Conservation (phyloP, 2,888 invertebrate species). For the Onchidella celtica region DNA sequence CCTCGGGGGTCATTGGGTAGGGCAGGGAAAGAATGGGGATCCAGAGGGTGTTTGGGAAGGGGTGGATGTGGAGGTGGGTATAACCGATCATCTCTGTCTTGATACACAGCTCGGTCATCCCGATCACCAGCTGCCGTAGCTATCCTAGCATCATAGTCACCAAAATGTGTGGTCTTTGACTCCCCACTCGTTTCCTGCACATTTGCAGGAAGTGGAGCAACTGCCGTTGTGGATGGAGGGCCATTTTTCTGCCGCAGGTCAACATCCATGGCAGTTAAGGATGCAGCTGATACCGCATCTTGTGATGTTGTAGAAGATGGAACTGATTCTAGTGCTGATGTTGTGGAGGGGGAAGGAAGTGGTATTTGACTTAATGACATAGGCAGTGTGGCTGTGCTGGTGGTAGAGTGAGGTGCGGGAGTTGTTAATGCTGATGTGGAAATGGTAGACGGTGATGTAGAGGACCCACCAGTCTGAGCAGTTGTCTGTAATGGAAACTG, state of each 20-base stretch:
- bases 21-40: conserved; percentile 32
- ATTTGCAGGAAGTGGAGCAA: background rate
- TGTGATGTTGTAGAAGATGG: background rate
- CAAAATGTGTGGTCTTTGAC: background rate
- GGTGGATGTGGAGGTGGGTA: conserved; percentile 3
- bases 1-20: conserved; percentile 3
- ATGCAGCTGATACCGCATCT: background rate
- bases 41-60: conserved; percentile 34
- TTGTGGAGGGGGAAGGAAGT: no score
- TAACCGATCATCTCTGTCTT: conserved; percentile 25
- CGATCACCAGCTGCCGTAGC: background rate
- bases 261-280: background rate
- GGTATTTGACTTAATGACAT: no score
- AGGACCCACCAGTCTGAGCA: no score
- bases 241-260: conserved; percentile 4
- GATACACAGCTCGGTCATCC: conserved; percentile 9
- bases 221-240: background rate
- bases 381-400: no score
- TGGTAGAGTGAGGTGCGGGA: background rate
- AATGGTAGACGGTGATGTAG: background rate
- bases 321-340: no score
- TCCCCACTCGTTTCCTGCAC: background rate
- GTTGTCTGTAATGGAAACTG: conserved; percentile 1
- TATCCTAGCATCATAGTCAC: conserved; percentile 10
- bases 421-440: conserved; percentile 26